Percentiles rank a stretch among this genome's conserved stretches.
Conservation (phyloP, 2,888 invertebrate genomes). For the Cerastis rubricosa region DNA sequence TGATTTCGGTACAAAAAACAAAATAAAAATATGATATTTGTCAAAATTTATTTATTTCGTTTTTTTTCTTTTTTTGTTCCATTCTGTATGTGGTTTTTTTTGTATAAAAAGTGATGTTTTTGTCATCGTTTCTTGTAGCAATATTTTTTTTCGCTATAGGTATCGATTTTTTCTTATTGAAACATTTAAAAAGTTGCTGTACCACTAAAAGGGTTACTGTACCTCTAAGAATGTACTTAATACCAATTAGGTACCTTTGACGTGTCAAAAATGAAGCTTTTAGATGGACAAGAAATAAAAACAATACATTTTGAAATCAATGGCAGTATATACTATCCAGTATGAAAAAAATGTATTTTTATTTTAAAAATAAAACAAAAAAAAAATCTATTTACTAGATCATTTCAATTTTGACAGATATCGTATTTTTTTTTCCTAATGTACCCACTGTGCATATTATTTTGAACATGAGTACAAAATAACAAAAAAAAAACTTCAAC, state of each 20-base stretch:
- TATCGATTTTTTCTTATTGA: background rate
- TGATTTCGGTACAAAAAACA: slow-evolving; percentile 23
- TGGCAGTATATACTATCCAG: background rate
- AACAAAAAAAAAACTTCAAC: slow-evolving; percentile 20
- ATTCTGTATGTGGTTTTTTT: background rate
- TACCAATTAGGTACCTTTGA: background rate
- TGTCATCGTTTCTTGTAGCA: background rate
- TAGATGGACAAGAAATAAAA: background rate
- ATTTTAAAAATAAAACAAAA: background rate
- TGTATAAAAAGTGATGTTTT: background rate
- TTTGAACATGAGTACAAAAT: slow-evolving; percentile 62
- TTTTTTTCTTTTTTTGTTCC: slow-evolving; percentile 9
- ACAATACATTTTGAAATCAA: background rate
- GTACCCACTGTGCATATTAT: slow-evolving; percentile 35
- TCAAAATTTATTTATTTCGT: slow-evolving; percentile 21
- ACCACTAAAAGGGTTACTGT: background rate
- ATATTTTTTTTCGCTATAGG: background rate
- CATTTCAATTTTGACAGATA: slow-evolving; percentile 51
- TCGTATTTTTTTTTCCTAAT: slow-evolving; percentile 20
- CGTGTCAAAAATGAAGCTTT: background rate
- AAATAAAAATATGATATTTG: slow-evolving; percentile 52
- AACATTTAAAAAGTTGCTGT: background rate
- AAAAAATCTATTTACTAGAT: background rate
- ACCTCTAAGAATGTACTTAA: background rate
- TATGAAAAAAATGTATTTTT: background rate